Base-by-base conservation (phyloP, 2,113 vertebrate species). In the Microcebus tavaratra region DNA sequence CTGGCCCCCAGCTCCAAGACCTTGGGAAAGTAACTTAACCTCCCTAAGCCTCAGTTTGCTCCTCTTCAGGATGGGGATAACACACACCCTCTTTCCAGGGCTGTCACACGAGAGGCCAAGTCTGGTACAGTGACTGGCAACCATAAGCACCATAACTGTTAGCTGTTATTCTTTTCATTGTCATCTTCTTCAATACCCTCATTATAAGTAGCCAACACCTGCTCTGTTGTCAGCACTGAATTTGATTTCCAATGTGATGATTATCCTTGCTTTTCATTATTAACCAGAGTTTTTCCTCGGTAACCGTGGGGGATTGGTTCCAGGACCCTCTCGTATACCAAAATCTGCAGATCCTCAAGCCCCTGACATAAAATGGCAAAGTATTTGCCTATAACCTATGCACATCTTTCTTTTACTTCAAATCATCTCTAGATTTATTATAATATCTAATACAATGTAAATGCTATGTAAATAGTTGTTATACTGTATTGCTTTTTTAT, bases 211-310 rank as follows among this genome's bases (percentile, higher is more conserved):
- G 27, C 13, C 45, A 92, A 45, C 20, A 39, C 39, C 48, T 53
- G 39, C 68, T 89, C 73, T 82, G 45, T 72, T 85, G 23, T 82
- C 57, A 90, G 48, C 36, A 59, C 57, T 87, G 34, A 92, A 92
- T 67, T 45, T 80, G 73, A 87, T 61, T 76, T 79, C 84, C 29
- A 59, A 31, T 48, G 31, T 76, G 25, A 13, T 12, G 65, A 4
- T 65, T 42, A 82, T 39, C 17, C 25, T 94, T 90, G 63, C 50
- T 80, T 94, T 96, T 95, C 70, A 53, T 93, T 95, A 88, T 90
- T 91, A 95, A 67, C 42, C 76, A 31, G 27, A 48, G 73, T 31
- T 48, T 15, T 45, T 42, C 73, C 73, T 29, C 1, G 2, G 72
- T 48, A 75, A 17, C 42, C 15, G 18, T 45, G 73, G 42, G 4